phyloP scores from a whole-genome alignment of 2,113 vertebrate species.

The Acrocephalus arundinaceus region DNA sequence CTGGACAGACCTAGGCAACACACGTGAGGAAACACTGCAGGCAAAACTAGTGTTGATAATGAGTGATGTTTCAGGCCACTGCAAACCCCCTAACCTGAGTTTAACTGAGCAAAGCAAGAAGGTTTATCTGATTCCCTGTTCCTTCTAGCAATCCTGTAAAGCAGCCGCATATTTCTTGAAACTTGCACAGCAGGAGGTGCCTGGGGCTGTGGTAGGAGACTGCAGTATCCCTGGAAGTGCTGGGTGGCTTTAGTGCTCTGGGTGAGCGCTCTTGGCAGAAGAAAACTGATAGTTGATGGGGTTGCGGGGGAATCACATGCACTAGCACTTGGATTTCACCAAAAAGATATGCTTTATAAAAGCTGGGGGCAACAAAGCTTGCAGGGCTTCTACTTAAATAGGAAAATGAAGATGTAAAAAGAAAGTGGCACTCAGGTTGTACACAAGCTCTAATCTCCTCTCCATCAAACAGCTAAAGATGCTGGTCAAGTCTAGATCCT shows the following conservation, averaged over 20 bases:
- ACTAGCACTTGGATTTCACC: background rate
- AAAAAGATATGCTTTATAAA: background rate
- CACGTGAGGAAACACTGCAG: fast-evolving
- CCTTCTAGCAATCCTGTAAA: background rate
- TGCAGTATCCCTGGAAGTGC: background rate
- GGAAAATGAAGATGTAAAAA: background rate
- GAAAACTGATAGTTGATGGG: background rate
- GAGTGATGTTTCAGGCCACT: background rate
- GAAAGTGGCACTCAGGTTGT: background rate
- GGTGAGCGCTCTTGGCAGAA: background rate
- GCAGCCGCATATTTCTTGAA: fast-evolving
- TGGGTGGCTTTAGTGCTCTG: background rate
- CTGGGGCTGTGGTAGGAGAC: background rate
- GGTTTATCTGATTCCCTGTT: background rate
- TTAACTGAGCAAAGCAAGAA: background rate
- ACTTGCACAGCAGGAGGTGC: fast-evolving
- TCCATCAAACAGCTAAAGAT: background rate
- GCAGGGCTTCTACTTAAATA: background rate
- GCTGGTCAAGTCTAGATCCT: background rate
- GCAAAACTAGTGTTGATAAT: background rate
- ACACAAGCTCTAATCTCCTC: background rate
- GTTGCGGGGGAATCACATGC: fast-evolving
- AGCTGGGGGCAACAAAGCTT: background rate
- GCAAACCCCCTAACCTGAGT: background rate
- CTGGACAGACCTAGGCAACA: background rate